These are phyloP conservation scores for Drymonia ruficornis DNA, from an alignment of 2,888 invertebrate species.

Conservation along the genomic window DNA sequence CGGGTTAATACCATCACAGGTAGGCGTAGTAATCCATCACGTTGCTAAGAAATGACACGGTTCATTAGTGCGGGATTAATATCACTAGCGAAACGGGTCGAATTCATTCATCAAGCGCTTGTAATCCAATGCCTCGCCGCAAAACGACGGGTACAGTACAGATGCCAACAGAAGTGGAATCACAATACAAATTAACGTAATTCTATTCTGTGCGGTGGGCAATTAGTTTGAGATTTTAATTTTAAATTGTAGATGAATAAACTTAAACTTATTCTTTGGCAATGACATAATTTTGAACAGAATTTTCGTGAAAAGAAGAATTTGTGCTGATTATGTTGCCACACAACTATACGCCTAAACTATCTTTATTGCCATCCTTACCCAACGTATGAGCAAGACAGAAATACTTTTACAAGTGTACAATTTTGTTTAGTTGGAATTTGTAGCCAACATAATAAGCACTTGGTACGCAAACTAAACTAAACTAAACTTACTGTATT, in stretches of 20 bases:
- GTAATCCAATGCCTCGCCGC: slow-evolving; percentile 49
- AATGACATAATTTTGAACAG: too few relatives aligned
- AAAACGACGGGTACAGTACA: slow-evolving; percentile 36
- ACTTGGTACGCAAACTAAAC: too few relatives aligned
- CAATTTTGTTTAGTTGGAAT: too few relatives aligned
- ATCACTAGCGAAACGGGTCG: slow-evolving; percentile 36
- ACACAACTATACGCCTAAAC: too few relatives aligned
- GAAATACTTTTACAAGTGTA: too few relatives aligned
- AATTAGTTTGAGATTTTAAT: slow-evolving; percentile 22
- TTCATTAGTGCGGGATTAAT: slow-evolving; percentile 55
- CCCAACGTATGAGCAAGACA: too few relatives aligned
- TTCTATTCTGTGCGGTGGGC: slow-evolving; percentile 16
- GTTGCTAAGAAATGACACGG: slow-evolving; percentile 39
- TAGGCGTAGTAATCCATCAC: slow-evolving; percentile 19
- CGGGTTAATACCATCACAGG: neutral
- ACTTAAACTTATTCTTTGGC: neutral
- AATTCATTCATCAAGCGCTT: slow-evolving; percentile 49
- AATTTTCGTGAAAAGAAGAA: too few relatives aligned
- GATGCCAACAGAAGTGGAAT: slow-evolving; percentile 29
- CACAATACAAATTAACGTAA: slow-evolving; percentile 32
- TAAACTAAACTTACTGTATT: too few relatives aligned
- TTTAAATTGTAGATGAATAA: neutral
- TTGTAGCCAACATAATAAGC: too few relatives aligned
- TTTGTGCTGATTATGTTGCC: too few relatives aligned
- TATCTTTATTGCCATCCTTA: too few relatives aligned